phyloP scores from a whole-genome alignment of 1,140 invertebrate genomes.

The Cydia amplana region DNA sequence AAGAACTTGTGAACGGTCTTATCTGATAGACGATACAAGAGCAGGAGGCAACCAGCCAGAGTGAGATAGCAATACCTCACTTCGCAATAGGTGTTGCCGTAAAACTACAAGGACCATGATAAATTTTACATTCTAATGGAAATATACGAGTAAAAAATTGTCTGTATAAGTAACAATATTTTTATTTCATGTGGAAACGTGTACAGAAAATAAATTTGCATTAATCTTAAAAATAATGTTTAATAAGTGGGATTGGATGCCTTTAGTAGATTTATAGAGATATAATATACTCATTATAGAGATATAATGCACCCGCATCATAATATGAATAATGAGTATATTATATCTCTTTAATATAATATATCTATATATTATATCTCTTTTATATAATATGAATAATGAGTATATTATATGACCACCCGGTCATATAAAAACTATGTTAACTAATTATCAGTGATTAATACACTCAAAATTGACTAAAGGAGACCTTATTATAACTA shows the following conservation, averaged over 20 bases:
- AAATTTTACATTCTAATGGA: neutral
- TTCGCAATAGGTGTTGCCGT: no score
- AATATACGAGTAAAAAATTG: neutral
- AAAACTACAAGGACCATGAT: neutral
- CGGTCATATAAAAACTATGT: neutral
- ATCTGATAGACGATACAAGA: no score
- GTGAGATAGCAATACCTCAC: no score
- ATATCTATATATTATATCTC: no score
- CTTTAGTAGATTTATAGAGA: neutral
- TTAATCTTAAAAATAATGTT: constrained; percentile 13
- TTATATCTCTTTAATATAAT: no score
- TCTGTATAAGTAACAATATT: constrained; percentile 14
- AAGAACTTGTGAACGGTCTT: no score
- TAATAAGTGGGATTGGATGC: neutral
- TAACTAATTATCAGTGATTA: neutral
- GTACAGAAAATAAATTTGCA: constrained; percentile 31
- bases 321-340: no score
- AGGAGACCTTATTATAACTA: neutral
- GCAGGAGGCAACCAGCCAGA: no score
- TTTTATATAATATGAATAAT: no score
- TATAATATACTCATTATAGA: no score
- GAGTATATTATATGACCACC: no score
- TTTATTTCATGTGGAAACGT: constrained; percentile 22
- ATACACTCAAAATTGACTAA: constrained; percentile 15
- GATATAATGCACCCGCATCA: no score